Percentiles rank a stretch among this genome's conserved stretches.
phyloP scores from a whole-genome alignment of 1,140 invertebrate species.

The Heliconius hewitsoni region DNA sequence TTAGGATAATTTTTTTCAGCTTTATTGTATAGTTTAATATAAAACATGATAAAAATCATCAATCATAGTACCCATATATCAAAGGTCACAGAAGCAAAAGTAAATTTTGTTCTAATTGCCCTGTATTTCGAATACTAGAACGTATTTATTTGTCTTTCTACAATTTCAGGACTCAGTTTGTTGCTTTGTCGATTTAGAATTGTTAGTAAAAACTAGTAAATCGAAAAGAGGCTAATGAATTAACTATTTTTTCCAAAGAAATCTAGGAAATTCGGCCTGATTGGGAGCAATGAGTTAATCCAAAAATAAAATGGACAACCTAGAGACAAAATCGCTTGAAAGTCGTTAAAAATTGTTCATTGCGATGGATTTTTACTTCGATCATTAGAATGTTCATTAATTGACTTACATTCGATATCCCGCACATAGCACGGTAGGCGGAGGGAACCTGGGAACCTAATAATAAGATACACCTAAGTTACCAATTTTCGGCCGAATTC shows the following conservation, averaged over 20 bases:
- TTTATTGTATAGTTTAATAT: too few relatives aligned
- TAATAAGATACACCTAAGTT: too few relatives aligned
- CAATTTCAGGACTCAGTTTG: background rate
- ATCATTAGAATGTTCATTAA: background rate
- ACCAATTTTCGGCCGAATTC: too few relatives aligned
- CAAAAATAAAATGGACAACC: conserved; percentile 47
- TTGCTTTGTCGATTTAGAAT: conserved; percentile 12
- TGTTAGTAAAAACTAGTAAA: conserved; percentile 30
- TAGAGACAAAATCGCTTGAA: conserved; percentile 46
- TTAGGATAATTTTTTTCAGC: too few relatives aligned
- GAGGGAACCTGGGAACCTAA: too few relatives aligned
- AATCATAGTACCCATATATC: background rate
- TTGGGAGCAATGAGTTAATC: conserved; percentile 47
- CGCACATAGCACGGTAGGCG: too few relatives aligned
- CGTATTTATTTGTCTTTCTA: background rate
- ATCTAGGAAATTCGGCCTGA: conserved; percentile 38
- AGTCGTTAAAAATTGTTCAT: conserved; percentile 14
- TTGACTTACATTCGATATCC: background rate
- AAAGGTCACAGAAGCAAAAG: background rate
- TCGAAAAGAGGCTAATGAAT: conserved; percentile 41
- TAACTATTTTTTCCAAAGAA: conserved; percentile 32
- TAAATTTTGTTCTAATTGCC: background rate
- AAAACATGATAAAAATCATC: too few relatives aligned
- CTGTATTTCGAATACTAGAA: background rate
- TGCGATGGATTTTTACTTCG: background rate